Base-by-base conservation (phyloP, 2,113 vertebrate species). In the Mohoua ochrocephala region DNA sequence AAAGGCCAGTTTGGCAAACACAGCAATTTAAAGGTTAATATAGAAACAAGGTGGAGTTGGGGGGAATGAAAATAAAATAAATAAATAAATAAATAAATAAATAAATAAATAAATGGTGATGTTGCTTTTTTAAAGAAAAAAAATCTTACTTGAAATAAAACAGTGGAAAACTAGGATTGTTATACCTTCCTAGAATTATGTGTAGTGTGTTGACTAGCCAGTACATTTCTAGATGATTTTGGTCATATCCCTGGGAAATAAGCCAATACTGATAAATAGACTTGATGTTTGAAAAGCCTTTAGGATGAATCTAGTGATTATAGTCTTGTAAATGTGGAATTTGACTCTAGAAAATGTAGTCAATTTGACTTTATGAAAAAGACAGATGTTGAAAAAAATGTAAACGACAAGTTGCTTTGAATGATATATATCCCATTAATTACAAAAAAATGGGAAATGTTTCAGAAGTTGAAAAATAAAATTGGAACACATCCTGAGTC, bases 161-260 rank as follows among this genome's bases (percentile, higher is more conserved):
- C 10, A 70, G 17, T 78, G 31, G 45, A 75, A 89, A 89, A 76
- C 27, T 54, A 30, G 6, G 13, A 21, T 89, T 54, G 17, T 47
- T 74, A 31, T 5, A 45, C 2, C 3, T 68, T 65, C 47, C 26
- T 68, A 50, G 59, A 89, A 86, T 73, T 92, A 49, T 84, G 33
- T 91, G 17, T 78, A 64, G 4, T 67, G 24, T 71, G 44, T 84
- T 95, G 71, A 80, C 50, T 71, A 88, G 61, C 60, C 81, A 82
- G 68, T 88, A 70, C 4, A 19, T 85, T 90, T 93, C 50, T 95
- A 88, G 53, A 90, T 95, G 91, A 60, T 86, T 93, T 95, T 79
- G 84, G 64, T 93, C 53, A 44, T 93, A 79, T 75, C 91, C 42
- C 88, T 94, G 94, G 90, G 84, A 96, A 91, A 86, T 90, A 83